A percentile compares a stretch with the other conserved stretches of the same genome.
phyloP scores from a whole-genome alignment of 2,113 vertebrate genomes.

The Cygnus buccinator region DNA sequence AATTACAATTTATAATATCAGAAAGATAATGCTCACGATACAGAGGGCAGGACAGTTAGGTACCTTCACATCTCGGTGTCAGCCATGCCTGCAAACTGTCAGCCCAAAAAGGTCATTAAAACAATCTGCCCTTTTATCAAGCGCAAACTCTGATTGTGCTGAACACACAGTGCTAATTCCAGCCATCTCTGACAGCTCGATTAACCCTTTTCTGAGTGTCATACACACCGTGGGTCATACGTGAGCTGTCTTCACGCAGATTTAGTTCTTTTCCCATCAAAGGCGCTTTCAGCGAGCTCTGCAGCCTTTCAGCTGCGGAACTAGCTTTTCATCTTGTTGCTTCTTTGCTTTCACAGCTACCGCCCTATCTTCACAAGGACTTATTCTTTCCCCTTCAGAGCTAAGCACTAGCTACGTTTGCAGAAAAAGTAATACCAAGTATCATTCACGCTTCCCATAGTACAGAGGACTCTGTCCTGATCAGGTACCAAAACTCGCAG shows the following conservation, averaged over 20 bases:
- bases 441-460: background rate
- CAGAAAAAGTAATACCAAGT: background rate
- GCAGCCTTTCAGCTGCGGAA: background rate
- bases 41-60: background rate
- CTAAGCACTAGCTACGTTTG: background rate
- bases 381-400: background rate
- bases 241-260: background rate
- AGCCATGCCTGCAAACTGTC: background rate
- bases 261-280: background rate
- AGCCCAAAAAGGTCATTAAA: conserved; percentile 1
- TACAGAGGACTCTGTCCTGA: background rate
- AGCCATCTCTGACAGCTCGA: background rate
- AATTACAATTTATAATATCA: background rate
- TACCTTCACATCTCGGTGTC: background rate
- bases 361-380: background rate
- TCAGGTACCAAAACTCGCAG: background rate
- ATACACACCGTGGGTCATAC: background rate
- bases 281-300: background rate
- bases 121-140: conserved; percentile 18
- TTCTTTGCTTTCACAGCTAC: background rate
- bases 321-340: background rate
- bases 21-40: background rate
- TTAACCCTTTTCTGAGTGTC: conserved; percentile 25
- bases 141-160: conserved; percentile 23
- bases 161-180: background rate